Percentiles rank a stretch among this genome's conserved stretches.
Conservation (phyloP, 2,113 vertebrate genomes). For the Nothobranchius kuhntae region DNA sequence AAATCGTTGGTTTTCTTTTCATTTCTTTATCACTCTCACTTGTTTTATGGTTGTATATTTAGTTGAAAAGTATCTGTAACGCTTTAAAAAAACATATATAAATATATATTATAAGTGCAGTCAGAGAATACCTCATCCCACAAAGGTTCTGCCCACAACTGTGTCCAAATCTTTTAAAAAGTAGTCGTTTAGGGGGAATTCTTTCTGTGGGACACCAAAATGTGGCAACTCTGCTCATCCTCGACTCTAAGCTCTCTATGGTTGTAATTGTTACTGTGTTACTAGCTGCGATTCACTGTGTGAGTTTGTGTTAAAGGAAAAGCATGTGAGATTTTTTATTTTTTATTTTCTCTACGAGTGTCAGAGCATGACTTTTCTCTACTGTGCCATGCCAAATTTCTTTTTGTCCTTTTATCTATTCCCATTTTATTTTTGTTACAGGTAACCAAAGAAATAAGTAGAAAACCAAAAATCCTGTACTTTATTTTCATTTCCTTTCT, state of each 20-base stretch:
- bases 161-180: constrained; percentile 65
- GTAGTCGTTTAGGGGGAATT: constrained; percentile 67
- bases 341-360: constrained; percentile 62
- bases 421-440: constrained; percentile 84
- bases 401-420: constrained; percentile 62
- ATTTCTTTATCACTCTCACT: constrained; percentile 44
- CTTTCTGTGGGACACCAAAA: constrained; percentile 77
- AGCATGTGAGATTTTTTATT: constrained; percentile 73
- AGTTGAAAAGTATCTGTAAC: constrained; percentile 77
- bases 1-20: constrained; percentile 34
- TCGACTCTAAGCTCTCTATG: constrained; percentile 75
- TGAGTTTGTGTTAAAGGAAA: constrained; percentile 77
- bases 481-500: constrained; percentile 63
- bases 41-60: constrained; percentile 62
- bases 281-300: constrained; percentile 80
- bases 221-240: constrained; percentile 75
- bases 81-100: constrained; percentile 73
- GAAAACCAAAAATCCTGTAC: constrained; percentile 83
- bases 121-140: constrained; percentile 85
- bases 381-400: constrained; percentile 81
- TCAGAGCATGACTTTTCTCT: constrained; percentile 70
- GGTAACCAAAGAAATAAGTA: constrained; percentile 87
- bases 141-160: constrained; percentile 74
- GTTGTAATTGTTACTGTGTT: constrained; percentile 76
- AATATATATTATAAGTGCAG: constrained; percentile 73